Base-by-base conservation (phyloP, 2,113 vertebrate genomes). In the Furnarius figulus region DNA sequence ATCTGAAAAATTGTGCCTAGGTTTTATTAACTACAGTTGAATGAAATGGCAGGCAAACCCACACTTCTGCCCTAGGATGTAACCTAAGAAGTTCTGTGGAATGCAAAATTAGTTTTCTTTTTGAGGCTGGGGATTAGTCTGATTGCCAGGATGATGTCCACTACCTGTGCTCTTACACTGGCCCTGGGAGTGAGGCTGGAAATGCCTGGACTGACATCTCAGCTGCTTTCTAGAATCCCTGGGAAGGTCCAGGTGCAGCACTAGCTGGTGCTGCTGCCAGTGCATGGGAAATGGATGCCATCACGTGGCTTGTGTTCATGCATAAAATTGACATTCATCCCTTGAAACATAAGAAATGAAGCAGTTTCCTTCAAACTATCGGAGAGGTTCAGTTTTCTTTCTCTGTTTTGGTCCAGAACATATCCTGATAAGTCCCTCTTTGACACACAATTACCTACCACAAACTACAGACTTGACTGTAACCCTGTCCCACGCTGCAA, bases 21-120 rank as follows among this genome's bases (percentile, higher is more conserved):
- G 28, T 88, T 94, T 87, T 66, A 73, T 94, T 90, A 95, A 90
- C 31, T 89, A 18, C 61, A 65, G 65, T 31, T 89, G 89, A 78
- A 50, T 52, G 56, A 72, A 70, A 52, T 37, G n/a, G 46, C 65
- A 76, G 23, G 33, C 37, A 85, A 93, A 46, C 18, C 25, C 42
- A 46, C 11, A 56, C 21, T 75, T 70, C 59, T 63, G 39, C 49
- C 53, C 46, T 40, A 42, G 42, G 40, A 73, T 39, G 37, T 68
- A 86, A 47, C 16, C 30, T 47, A 12, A 1, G 40, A 56, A 68
- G 8, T 73, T 85, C 56, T 91, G 63, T 40, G 70, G 78, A 77
- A 55, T 14, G n/a, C 39, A n/a, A 33, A 55, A 49, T 53, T 56
- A 1, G 47, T 87, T 87, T 89, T 79, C 44, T 76, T 10, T 30